These are phyloP conservation scores for Dendronephthya gigantea DNA, from an alignment of 64 coral and sea anemone genomes.

Conservation along the genomic window DNA sequence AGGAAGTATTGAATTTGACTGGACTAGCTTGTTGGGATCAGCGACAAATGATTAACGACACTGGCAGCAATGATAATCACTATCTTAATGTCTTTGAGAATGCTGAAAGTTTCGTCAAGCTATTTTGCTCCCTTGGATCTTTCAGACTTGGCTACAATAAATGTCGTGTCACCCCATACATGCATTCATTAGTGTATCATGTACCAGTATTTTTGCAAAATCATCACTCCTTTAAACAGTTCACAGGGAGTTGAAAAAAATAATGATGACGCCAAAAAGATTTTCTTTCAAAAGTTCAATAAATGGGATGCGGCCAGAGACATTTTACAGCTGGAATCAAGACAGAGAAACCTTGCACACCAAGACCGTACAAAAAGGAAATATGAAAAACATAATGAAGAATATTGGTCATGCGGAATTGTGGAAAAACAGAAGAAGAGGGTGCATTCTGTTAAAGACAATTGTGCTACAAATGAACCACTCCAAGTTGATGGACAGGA, in stretches of 20 bases:
- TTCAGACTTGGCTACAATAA: conserved; percentile 27
- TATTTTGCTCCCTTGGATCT: conserved; percentile 37
- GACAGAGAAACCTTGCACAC: conserved; percentile 16
- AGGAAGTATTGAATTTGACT: conserved; percentile 25
- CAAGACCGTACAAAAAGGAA: conserved; percentile 32
- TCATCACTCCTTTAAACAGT: conserved; percentile 28
- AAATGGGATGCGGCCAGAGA: conserved; percentile 47
- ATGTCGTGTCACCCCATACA: conserved; percentile 44
- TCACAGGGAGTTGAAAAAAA: conserved; percentile 46
- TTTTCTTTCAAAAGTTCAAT: conserved; percentile 42
- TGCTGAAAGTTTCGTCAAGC: conserved; percentile 21
- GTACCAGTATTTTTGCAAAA: conserved; percentile 26
- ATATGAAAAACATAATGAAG: conserved; percentile 23
- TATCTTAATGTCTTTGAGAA: conserved; percentile 4
- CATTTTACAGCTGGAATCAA: conserved; percentile 31
- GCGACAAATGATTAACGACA: background rate
- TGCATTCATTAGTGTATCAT: conserved; percentile 35
- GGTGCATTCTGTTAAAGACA: background rate
- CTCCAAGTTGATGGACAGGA: no score
- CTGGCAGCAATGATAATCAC: background rate
- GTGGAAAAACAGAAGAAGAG: background rate
- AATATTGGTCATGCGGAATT: background rate
- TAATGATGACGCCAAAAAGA: conserved; percentile 38
- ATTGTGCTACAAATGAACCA: background rate
- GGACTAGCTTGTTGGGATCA: conserved; percentile 33